Conservation (phyloP, 2,797 vertebrate species). For the Urocyon cinereoargenteus region DNA sequence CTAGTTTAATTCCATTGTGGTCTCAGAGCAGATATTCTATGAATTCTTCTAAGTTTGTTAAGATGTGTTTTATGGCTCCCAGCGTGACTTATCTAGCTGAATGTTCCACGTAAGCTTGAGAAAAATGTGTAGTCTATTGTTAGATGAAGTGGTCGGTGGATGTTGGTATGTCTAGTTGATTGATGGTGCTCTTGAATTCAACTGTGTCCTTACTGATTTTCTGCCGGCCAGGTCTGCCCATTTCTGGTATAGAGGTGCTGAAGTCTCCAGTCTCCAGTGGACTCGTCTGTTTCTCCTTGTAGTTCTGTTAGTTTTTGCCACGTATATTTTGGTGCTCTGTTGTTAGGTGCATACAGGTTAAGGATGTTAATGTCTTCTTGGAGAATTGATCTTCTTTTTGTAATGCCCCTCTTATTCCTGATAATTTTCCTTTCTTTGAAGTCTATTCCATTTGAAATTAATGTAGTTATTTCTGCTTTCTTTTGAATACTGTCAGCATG, state of each 20-base stretch:
- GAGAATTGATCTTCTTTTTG: not conserved
- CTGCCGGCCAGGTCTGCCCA: not conserved
- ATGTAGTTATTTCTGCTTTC: not conserved
- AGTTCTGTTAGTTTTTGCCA: not conserved
- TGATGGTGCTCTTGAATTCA: not conserved
- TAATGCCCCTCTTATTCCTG: not conserved
- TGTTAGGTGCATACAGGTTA: too few species aligned
- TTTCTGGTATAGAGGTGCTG: fast-evolving
- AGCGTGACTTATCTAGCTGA: not conserved
- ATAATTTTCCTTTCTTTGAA: too few species aligned
- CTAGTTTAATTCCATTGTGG: not conserved
- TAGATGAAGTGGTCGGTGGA: fast-evolving
- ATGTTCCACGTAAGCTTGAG: not conserved
- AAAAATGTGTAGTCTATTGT: fast-evolving
- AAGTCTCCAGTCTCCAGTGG: not conserved
- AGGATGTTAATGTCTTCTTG: not conserved
- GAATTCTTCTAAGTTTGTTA: not conserved
- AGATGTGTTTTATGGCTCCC: not conserved
- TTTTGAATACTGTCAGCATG: not conserved
- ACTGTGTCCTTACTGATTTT: not conserved
- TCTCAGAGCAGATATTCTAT: not conserved
- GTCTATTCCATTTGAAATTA: not conserved
- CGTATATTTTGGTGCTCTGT: not conserved
- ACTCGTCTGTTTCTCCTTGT: not conserved
- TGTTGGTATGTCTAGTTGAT: too few species aligned